A percentile compares a stretch with the other conserved stretches of the same genome.
Conservation (phyloP, 2,888 invertebrate species). For the Rhamphomyia laevipes region DNA sequence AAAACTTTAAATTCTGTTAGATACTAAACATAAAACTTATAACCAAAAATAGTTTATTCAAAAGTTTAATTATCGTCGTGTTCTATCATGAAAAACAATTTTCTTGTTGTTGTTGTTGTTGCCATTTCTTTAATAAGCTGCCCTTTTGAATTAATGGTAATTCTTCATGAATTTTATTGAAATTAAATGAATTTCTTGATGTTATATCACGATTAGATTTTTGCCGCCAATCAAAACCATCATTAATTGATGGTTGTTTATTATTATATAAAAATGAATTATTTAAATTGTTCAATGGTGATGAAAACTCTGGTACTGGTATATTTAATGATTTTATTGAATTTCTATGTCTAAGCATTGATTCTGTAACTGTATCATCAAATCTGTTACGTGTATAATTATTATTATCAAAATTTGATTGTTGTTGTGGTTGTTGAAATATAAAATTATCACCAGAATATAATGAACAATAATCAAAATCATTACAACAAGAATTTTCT, state of each 20-base stretch:
- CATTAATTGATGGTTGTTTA: background rate
- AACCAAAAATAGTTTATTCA: too few species aligned
- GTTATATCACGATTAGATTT: background rate
- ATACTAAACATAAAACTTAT: too few species aligned
- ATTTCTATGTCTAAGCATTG: too few species aligned
- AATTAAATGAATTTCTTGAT: conserved; percentile 3
- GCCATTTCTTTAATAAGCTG: conserved; percentile 5
- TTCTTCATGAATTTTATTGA: conserved; percentile 7
- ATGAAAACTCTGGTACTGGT: background rate
- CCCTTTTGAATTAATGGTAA: conserved; percentile 3
- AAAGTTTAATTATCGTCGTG: too few species aligned
- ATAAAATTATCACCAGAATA: background rate
- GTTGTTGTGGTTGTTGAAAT: too few species aligned
- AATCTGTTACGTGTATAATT: too few species aligned
- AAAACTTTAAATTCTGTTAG: too few species aligned
- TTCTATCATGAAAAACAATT: too few species aligned
- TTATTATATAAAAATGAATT: background rate
- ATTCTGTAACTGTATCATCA: too few species aligned
- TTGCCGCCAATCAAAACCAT: background rate
- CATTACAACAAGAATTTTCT: conserved; percentile 5
- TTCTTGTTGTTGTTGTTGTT: background rate
- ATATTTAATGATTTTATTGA: too few species aligned
- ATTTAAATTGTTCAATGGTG: background rate
- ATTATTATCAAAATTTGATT: too few species aligned
- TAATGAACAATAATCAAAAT: background rate